These are phyloP conservation scores for Calypte anna DNA, from an alignment of 2,113 vertebrate genomes.

Conservation along the genomic window DNA sequence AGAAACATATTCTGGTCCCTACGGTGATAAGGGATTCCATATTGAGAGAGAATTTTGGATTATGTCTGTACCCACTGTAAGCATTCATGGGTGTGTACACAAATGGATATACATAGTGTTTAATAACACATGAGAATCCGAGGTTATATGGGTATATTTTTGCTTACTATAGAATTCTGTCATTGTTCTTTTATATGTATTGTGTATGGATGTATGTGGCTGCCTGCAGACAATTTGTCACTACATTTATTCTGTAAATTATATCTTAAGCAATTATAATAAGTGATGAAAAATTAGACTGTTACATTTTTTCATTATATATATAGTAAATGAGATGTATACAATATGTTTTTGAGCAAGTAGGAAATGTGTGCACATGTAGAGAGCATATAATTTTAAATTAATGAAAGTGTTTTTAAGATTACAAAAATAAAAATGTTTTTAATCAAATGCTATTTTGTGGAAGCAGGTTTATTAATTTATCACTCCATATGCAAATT, in stretches of 20 bases:
- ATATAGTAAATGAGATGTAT: neutral
- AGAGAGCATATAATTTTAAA: neutral
- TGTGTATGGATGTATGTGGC: neutral
- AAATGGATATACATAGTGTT: neutral
- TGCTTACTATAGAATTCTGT: neutral
- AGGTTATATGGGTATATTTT: neutral
- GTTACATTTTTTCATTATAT: neutral
- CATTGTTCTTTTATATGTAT: neutral
- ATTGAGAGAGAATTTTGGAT: neutral
- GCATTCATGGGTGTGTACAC: neutral
- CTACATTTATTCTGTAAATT: neutral
- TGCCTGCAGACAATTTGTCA: neutral
- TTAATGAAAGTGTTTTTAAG: neutral
- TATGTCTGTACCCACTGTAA: accelerated
- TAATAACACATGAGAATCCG: neutral
- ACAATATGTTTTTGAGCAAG: neutral
- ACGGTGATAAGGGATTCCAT: neutral
- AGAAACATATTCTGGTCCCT: neutral
- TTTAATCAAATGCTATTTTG: neutral
- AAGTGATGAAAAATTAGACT: neutral
- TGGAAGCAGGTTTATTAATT: neutral
- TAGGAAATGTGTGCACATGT: neutral
- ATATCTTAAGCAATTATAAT: neutral
- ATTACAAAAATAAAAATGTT: neutral
- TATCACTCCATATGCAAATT: neutral